Base-by-base conservation (phyloP, 2,797 vertebrate genomes). In the Enteromius argenteus region DNA sequence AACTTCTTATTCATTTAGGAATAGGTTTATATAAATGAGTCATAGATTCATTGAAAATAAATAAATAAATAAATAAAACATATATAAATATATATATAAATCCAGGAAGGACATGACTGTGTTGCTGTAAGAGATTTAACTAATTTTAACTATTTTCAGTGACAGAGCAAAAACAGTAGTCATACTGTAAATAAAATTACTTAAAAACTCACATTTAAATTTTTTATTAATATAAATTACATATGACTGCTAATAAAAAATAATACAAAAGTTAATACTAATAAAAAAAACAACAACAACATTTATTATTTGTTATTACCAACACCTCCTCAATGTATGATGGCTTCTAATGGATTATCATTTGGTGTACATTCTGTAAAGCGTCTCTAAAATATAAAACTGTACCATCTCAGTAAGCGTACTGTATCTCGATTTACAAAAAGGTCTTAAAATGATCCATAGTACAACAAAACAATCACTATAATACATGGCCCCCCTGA, bases 401-500 rank as follows among this genome's bases (percentile, higher is more conserved):
- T 7, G 27, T 2, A 46, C 2, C 13, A 15, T 30, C 13, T 62
- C 27, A 30, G 23, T 13, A 62, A 62, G 60, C 5, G 13, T 11
- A n/a, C 30, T 17, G 11, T 62, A 62, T 51, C 49, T 30, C 9
- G 21, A n/a, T 79, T 64, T 39, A 74, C 58, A 74, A 49, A 37
- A 82, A 66, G 46, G 19, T 11, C 46, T 66, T 19, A 58, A 79
- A 51, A 71, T 81, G 23, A 81, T 73, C 32, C 35, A 73, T 35
- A 42, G n/a, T 53, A 19, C 35, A 53, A n/a, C 46, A 51, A 80
- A 60, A 64, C 44, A 82, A 62, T 6, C 39, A 51, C n/a, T 56
- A 89, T 86, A 87, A 91, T 92, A 92, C 86, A 92, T 86, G 85
- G 83, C 85, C n/a, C 80, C 2, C 51, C 23, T 85, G 87, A 87